phyloP scores from a whole-genome alignment of 2,797 vertebrate species.

The Cryptoprocta ferox region DNA sequence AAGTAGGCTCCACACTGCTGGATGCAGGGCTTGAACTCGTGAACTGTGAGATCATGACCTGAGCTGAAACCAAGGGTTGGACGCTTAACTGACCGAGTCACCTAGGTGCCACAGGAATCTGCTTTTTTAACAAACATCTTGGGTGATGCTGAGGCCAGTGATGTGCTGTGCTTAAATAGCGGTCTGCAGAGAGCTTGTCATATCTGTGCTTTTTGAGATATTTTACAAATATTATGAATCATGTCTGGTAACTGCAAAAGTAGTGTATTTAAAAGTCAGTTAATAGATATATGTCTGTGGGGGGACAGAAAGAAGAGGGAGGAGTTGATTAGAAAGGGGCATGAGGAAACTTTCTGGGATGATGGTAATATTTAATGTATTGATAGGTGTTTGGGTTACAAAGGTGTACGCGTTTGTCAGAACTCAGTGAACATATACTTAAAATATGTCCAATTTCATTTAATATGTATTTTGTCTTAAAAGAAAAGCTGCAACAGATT shows the following conservation, averaged over 20 bases:
- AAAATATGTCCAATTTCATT: background rate
- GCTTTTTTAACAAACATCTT: background rate
- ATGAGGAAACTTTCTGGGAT: background rate
- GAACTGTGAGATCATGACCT: no score
- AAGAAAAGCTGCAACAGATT: slow-evolving; percentile 10
- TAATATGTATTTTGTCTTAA: slow-evolving; percentile 10
- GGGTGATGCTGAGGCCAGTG: background rate
- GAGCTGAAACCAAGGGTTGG: no score
- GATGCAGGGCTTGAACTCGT: no score
- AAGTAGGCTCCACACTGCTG: no score
- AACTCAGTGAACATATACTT: background rate
- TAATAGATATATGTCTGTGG: background rate
- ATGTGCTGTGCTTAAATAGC: background rate
- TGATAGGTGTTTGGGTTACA: background rate
- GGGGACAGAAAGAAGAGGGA: background rate
- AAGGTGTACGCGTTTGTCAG: background rate
- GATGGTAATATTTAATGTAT: background rate
- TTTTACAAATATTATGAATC: background rate
- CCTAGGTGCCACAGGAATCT: background rate
- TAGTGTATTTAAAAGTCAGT: background rate
- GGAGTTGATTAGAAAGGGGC: background rate
- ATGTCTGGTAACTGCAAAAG: background rate
- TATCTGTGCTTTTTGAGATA: slow-evolving; percentile 11
- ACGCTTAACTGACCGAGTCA: no score
- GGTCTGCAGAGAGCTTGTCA: background rate